Base-by-base conservation (phyloP, 2,888 invertebrate species). In the Netelia virgata region DNA sequence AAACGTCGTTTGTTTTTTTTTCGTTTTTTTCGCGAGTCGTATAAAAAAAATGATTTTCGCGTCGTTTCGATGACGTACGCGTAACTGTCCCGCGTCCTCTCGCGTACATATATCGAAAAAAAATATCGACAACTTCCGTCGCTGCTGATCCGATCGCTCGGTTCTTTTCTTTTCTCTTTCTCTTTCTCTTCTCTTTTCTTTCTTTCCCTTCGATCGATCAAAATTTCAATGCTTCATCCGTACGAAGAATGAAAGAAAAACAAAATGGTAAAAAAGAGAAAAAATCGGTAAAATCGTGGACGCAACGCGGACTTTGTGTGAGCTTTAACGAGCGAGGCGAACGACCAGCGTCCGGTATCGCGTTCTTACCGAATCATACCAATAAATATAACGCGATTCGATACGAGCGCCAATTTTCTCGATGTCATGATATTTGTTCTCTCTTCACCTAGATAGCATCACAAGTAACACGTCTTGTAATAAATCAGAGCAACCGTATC, bases 401-500 rank as follows among this genome's bases (percentile, higher is more conserved):
- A 47, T 59, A 16, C 63, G 3, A 72, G 59, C 57, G 50, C n/a
- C n/a, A 36, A 36, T 36, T 36, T 36, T 1, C 3, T 14, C 47
- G 47, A 47, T 47, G 10, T 47, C 14, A 14, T 20, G 36, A 18
- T 57, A 9, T 57, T 74, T 11, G 18, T 55, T 28, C 14, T 18
- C 20, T 36, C 3, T 47, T 43, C 2, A 18, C 43, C 41, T 43
- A 72, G 66, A 64, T 79, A 79, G 78, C 88, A 93, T 93, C 93
- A 93, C 92, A 93, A 92, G 88, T 93, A 93, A 86, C 93, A 93
- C 69, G 93, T 93, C 87, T 93, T 93, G 85, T 93, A 93, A 81
- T 93, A 93, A 85, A 93, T 92, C 55, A 93, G 90, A n/a, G 93
- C 93, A 73, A 93, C 91, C 61, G 93, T 93, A 85, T 93, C 93